Percentiles rank a stretch among this genome's conserved stretches.
Conservation (phyloP, 37 sponge, comb jelly and placozoan species). For the Halisarca cf. caerulea region DNA sequence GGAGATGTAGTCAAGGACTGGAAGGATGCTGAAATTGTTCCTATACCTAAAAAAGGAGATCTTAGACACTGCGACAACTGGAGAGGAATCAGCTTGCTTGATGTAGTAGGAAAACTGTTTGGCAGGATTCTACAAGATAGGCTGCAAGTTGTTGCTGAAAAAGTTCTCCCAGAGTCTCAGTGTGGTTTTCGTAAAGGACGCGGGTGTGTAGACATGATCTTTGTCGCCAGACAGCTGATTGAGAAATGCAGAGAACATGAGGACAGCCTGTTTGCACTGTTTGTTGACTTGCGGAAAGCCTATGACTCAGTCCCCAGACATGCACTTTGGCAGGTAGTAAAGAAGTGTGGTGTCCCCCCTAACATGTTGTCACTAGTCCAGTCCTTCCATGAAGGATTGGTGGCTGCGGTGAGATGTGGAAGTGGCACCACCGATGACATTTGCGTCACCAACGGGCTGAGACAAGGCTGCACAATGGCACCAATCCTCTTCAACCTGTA, state of each 20-base stretch:
- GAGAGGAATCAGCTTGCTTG: neutral
- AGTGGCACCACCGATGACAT: neutral
- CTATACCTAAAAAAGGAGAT: slow-evolving; percentile 3
- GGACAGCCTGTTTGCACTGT: slow-evolving; percentile 15
- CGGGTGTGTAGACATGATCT: slow-evolving; percentile 42
- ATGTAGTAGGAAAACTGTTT: slow-evolving; percentile 44
- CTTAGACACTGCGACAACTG: neutral
- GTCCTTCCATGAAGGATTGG: neutral
- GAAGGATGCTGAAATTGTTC: slow-evolving; percentile 5
- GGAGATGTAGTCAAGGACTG: neutral
- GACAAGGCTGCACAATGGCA: slow-evolving; percentile 40
- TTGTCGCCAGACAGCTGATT: slow-evolving; percentile 37
- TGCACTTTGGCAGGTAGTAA: neutral
- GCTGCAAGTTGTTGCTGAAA: slow-evolving; percentile 24
- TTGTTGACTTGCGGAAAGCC: neutral
- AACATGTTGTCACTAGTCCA: neutral
- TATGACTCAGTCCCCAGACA: slow-evolving; percentile 22
- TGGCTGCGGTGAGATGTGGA: slow-evolving; percentile 27
- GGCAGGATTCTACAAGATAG: slow-evolving; percentile 45
- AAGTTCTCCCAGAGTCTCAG: slow-evolving; percentile 43
- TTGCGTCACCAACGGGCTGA: slow-evolving; percentile 32
- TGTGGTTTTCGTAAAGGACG: slow-evolving; percentile 51
- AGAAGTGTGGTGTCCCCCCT: slow-evolving; percentile 33
- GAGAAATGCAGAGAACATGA: slow-evolving; percentile 45
- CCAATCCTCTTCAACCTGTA: slow-evolving; percentile 34